Percentiles rank a stretch among this genome's conserved stretches.
phyloP scores from a whole-genome alignment of 2,113 vertebrate genomes.

The Dendrocopos noguchii region DNA sequence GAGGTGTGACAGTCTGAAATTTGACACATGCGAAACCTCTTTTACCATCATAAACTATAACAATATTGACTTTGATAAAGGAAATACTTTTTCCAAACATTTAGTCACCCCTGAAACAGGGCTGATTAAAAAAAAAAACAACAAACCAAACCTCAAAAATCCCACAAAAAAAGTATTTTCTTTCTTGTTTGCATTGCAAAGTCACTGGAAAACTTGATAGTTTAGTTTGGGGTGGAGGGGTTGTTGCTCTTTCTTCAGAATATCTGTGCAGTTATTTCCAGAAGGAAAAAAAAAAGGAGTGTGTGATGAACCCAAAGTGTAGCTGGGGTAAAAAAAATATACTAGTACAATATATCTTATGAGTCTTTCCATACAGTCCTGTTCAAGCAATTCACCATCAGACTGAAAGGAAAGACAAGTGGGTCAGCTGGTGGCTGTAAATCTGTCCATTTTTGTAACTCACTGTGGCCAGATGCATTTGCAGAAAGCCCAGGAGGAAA shows the following conservation, averaged over 20 bases:
- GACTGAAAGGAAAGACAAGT: neutral
- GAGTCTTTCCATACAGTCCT: neutral
- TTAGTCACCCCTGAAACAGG: neutral
- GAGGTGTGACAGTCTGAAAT: neutral
- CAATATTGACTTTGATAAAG: neutral
- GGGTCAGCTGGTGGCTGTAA: conserved; percentile 24
- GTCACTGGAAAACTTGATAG: neutral
- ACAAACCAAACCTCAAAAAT: no score
- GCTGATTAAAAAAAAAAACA: neutral
- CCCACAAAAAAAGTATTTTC: neutral
- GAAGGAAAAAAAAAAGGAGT: neutral
- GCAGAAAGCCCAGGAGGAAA: conserved; percentile 15
- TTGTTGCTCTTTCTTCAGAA: neutral
- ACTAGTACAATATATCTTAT: neutral
- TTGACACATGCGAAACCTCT: neutral
- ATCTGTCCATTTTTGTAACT: neutral
- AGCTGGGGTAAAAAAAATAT: neutral
- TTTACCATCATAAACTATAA: neutral
- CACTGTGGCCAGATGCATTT: neutral
- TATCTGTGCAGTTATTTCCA: neutral
- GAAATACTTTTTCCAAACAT: neutral
- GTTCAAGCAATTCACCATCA: neutral
- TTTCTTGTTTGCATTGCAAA: neutral
- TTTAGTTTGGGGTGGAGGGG: accelerated
- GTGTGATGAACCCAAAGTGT: neutral